Evolutionary conservation across 2,888 invertebrate species (phyloP).

Genomic region (Sisyra terminalis): DNA sequence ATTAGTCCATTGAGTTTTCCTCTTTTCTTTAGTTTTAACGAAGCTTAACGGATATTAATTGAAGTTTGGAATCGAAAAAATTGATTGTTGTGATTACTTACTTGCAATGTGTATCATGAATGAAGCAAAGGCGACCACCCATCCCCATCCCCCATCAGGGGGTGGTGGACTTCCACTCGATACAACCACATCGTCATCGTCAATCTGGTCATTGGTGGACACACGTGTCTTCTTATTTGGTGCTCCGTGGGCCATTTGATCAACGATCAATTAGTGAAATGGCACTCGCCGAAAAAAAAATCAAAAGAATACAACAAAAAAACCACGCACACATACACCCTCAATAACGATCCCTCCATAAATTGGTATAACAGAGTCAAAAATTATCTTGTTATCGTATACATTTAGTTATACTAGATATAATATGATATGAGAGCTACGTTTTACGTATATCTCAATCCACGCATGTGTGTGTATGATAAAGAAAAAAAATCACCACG

Average conservation of each 20-base stretch:
- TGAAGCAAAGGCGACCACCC: conserved; percentile 85
- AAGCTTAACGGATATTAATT: too few species aligned
- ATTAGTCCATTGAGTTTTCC: too few species aligned
- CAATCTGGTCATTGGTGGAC: conserved; percentile 21
- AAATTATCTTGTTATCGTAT: too few species aligned
- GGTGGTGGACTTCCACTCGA: conserved; percentile 32
- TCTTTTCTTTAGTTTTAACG: too few species aligned
- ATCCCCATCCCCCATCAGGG: conserved; percentile 91
- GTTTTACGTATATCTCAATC: too few species aligned
- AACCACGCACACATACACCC: not conserved
- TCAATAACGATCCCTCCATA: too few species aligned
- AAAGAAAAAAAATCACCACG: too few species aligned
- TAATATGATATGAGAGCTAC: too few species aligned
- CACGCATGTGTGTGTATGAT: too few species aligned
- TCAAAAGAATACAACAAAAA: not conserved
- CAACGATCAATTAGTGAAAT: not conserved
- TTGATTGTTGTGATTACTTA: conserved; percentile 37
- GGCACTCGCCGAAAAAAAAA: not conserved
- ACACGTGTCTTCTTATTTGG: conserved; percentile 5
- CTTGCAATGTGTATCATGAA: conserved; percentile 93
- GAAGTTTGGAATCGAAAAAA: too few species aligned
- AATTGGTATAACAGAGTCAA: too few species aligned
- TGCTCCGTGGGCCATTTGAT: conserved; percentile 7
- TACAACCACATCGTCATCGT: conserved; percentile 13
- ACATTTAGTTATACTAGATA: too few species aligned